phyloP scores from a whole-genome alignment of 2,113 vertebrate species.

The Alces alces region DNA sequence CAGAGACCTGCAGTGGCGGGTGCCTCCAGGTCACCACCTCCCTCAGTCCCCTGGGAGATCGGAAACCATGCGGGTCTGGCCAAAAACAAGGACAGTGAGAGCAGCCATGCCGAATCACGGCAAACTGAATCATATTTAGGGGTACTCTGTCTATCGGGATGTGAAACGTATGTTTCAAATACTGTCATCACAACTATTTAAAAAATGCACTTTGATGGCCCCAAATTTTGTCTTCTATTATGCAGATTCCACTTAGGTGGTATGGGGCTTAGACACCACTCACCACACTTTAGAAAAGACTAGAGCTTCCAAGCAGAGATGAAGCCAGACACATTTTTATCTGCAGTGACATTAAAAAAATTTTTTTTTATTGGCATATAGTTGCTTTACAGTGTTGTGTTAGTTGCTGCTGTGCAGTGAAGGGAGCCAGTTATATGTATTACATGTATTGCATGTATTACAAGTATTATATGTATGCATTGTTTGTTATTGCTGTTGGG shows the following conservation, averaged over 20 bases:
- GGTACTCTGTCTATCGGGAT: not conserved
- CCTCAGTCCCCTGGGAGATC: not conserved
- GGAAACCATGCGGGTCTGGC: fast-evolving
- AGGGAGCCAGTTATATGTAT: not conserved
- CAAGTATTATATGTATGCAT: fast-evolving
- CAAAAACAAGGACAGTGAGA: fast-evolving
- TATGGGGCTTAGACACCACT: not conserved
- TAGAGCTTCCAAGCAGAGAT: not conserved
- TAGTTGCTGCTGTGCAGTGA: not conserved
- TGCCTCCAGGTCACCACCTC: fast-evolving
- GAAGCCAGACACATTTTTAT: not conserved
- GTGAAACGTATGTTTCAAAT: fast-evolving
- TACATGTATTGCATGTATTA: too few relatives aligned
- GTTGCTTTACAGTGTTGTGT: not conserved
- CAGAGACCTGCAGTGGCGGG: fast-evolving
- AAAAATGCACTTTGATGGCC: not conserved
- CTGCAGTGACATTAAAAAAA: not conserved
- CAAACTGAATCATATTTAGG: fast-evolving
- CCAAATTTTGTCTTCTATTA: not conserved
- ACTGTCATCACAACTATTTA: not conserved
- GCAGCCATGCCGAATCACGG: fast-evolving
- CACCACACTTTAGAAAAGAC: fast-evolving
- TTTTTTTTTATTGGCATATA: not conserved
- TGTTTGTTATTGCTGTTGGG: fast-evolving
- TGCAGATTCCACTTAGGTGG: not conserved